phyloP scores from a whole-genome alignment of 1,140 invertebrate genomes.

The Laupala kohalensis region DNA sequence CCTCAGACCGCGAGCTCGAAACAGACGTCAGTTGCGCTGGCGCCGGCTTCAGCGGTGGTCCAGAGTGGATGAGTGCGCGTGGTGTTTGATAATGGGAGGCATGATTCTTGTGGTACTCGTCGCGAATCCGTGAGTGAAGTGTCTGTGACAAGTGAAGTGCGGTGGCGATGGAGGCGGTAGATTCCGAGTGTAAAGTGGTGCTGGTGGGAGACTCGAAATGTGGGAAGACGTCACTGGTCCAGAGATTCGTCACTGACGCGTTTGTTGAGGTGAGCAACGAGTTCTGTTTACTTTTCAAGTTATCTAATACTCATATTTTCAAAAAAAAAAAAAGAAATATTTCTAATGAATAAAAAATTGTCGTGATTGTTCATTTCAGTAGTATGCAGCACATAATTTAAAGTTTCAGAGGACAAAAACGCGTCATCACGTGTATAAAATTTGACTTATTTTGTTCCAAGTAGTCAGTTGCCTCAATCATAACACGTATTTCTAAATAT shows the following conservation, averaged over 20 bases:
- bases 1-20: too few species aligned
- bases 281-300: too few species aligned
- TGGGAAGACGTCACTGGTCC: slow-evolving; percentile 45
- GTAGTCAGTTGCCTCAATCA: too few species aligned
- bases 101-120: not conserved
- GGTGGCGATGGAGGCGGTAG: slow-evolving; percentile 4
- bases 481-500: too few species aligned
- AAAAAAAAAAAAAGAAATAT: too few species aligned
- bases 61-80: not conserved
- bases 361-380: too few species aligned
- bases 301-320: too few species aligned
- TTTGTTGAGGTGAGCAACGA: slow-evolving; percentile 45
- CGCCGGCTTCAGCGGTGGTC: not conserved
- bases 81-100: not conserved
- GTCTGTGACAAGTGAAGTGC: not conserved
- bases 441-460: too few species aligned
- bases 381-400: too few species aligned
- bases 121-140: not conserved
- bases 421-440: too few species aligned
- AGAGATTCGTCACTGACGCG: slow-evolving; percentile 40
- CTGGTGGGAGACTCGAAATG: slow-evolving; percentile 44
- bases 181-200: slow-evolving; percentile 41
- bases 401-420: too few species aligned
- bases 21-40: not conserved
- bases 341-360: too few species aligned